A percentile compares a stretch with the other conserved stretches of the same genome.
Evolutionary conservation across 1,140 invertebrate species (phyloP).

Genomic region (Drosophila arawakana): DNA sequence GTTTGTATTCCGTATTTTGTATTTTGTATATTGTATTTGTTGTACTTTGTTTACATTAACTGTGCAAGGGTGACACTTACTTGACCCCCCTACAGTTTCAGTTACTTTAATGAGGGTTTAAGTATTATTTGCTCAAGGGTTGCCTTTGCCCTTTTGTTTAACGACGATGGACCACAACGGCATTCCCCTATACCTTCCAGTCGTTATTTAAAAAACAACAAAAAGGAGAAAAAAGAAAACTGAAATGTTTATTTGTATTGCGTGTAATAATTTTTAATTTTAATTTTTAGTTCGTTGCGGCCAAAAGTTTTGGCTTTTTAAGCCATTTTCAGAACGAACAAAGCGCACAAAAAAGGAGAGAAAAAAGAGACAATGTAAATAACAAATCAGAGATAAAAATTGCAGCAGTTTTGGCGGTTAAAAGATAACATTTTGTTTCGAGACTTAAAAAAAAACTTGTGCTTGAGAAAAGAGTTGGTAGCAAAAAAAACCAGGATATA

Average conservation of each 20-base stretch:
- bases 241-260: slow-evolving; percentile 50
- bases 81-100: slow-evolving; percentile 37
- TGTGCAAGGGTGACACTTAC: slow-evolving; percentile 74
- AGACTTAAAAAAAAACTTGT: slow-evolving; percentile 10
- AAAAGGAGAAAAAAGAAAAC: slow-evolving; percentile 35
- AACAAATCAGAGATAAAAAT: slow-evolving; percentile 41
- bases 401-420: slow-evolving; percentile 32
- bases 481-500: neutral
- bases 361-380: slow-evolving; percentile 4
- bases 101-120: slow-evolving; percentile 80
- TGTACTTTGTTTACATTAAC: slow-evolving; percentile 78
- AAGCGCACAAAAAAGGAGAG: neutral
- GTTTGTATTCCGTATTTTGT: slow-evolving; percentile 63
- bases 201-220: slow-evolving; percentile 56
- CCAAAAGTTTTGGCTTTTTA: slow-evolving; percentile 53
- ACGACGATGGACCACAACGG: slow-evolving; percentile 33
- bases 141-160: slow-evolving; percentile 75
- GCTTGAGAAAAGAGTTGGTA: neutral
- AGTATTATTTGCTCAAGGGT: slow-evolving; percentile 81
- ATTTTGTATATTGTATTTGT: slow-evolving; percentile 50
- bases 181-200: slow-evolving; percentile 52
- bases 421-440: slow-evolving; percentile 18
- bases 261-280: slow-evolving; percentile 80
- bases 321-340: slow-evolving; percentile 38
- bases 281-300: slow-evolving; percentile 75